phyloP scores from a whole-genome alignment of 2,797 vertebrate species.

The Arnoldichthys spilopterus region DNA sequence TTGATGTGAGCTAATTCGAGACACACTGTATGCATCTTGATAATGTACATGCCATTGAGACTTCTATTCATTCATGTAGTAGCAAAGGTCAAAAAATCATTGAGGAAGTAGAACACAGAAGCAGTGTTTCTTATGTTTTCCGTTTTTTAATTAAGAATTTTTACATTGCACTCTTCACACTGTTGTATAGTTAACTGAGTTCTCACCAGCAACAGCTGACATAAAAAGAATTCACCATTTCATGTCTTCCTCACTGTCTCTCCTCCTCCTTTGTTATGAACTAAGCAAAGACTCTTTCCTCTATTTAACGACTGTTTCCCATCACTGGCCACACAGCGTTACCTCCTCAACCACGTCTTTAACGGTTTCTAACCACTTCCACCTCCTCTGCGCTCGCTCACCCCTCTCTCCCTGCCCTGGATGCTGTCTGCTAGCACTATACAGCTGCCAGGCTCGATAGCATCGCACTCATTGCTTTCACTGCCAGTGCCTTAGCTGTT shows the following conservation, averaged over 20 bases:
- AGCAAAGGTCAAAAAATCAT: background rate
- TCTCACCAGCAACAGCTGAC: conserved; percentile 36
- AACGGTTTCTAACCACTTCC: conserved; percentile 96
- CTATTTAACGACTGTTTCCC: conserved; percentile 89
- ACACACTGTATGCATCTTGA: conserved; percentile 6
- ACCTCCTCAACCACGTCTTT: conserved; percentile 87
- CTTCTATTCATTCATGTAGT: conserved; percentile 1
- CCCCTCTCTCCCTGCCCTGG: conserved; percentile 50
- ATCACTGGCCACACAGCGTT: conserved; percentile 88
- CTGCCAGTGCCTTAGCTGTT: conserved; percentile 54
- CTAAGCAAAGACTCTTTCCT: conserved; percentile 49
- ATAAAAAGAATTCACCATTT: conserved; percentile 14
- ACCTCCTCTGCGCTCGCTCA: conserved; percentile 71
- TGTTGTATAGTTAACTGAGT: conserved; percentile 20
- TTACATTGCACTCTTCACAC: background rate
- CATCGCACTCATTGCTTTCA: conserved; percentile 71
- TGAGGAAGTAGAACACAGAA: background rate
- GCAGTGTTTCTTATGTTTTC: background rate
- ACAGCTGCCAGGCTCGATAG: conserved; percentile 81
- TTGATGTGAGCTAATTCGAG: background rate
- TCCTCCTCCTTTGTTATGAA: conserved; percentile 51
- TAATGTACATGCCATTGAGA: background rate
- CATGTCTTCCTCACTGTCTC: conserved; percentile 23
- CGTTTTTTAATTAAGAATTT: background rate
- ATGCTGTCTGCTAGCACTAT: conserved; percentile 66